Evolutionary conservation across 2,888 invertebrate species (phyloP), one percentile per base, ranked within the genome.

Genomic region (Phorcus lineatus): DNA sequence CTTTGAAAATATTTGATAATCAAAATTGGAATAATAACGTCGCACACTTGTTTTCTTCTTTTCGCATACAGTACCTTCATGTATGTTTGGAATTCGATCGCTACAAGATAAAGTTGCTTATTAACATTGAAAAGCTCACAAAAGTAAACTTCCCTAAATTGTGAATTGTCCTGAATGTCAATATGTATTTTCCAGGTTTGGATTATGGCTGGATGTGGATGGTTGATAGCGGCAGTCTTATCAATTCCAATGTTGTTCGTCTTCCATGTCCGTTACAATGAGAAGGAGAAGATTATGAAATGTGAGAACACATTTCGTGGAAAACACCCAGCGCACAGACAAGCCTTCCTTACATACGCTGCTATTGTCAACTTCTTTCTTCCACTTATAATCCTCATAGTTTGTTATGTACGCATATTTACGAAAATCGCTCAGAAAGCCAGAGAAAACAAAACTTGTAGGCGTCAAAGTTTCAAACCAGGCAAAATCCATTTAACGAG

Each of bases 361-460:
- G 84, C 88, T 13, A 78, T 92, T 11, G 80, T 91, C n/a, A 89
- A 90, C 62, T 91, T 93, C 84, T 85, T 91, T 78, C 81, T 92
- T 40, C 92, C 92, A 0, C 86, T 92, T 17, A 76, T 91, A 40
- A 85, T 92, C 70, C 86, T 93, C 11, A 82, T 87, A n/a, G 77
- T 91, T 28, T 91, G 90, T 81, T 93, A 93, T 85, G 86, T 89
- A 6, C 82, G 91, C 57, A 92, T 93, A 83, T 92, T 92, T 82
- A 82, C 90, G 77, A 92, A 92, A 84, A 92, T 92, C 40, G 87
- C 91, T 19, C 81, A 88, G 55, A 92, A 92, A 77, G 91, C 91
- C 3, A 86, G 86, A 19, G 90, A 91, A 81, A 86, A 87, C 57
- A 80, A 86, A 24, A 86, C 83, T 19, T 82, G 83, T 19, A 88